Base-by-base conservation (phyloP, 2,888 invertebrate genomes). In the Drosophila pegasa region DNA sequence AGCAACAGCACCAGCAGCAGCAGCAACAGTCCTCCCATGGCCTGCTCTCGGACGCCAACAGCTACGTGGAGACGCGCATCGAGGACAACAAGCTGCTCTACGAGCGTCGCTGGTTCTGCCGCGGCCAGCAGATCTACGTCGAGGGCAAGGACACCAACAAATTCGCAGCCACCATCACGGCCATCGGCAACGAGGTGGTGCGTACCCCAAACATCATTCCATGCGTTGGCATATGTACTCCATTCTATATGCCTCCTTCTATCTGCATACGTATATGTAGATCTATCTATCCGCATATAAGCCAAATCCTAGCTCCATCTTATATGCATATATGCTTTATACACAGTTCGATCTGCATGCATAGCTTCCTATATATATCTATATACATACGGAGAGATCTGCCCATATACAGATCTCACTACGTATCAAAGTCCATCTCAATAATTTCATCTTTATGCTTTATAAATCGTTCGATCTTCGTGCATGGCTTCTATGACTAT, bases 31-130 rank as follows among this genome's bases (percentile, higher is more conserved):
- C 29, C 5, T 8, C 48, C 14, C 75, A 68, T 29, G 58, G 51
- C 16, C 52, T 91, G 10, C 91, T 93, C 29, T 70, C 91, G 3
- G 90, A 93, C 35, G 85, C 91, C 27, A 91, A 93, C 33, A 92
- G 94, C 52, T 91, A 94, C 73, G 94, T 95, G 47, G 98, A 98
- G 86, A 96, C 97, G 5, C 94, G 97, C 71, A 97, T 98, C 78
- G 98, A 98, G 93, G 98, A 98, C 93, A 98, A 98, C 56, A 98
- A 98, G 93, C 93, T 99, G 67, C 93, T 97, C 88, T 98, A 97
- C 93, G 98, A 98, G 93, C 94, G 98, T 75, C 94, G 97, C 90
- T 98, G 98, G 98, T 98, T 96, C 93, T 98, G 98, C 90, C 94
- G 98, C 71, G 98, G 98, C 0, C 98, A 98, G 93, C 96, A 97